These are phyloP conservation scores for Amia ocellicauda DNA, from an alignment of 2,113 vertebrate species.

Conservation along the genomic window DNA sequence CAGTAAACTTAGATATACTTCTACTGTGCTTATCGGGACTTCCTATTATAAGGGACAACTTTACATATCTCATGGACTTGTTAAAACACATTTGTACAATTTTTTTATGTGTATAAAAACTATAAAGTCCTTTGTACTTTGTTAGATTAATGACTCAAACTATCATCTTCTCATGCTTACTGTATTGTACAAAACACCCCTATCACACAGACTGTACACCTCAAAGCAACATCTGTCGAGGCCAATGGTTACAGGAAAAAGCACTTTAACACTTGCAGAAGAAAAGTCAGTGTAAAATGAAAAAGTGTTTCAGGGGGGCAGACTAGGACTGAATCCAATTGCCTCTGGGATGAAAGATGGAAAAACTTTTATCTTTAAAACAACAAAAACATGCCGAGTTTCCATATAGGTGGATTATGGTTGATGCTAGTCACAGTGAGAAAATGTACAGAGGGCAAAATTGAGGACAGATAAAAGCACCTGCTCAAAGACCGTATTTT, in stretches of 20 bases:
- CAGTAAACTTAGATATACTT: too few species aligned
- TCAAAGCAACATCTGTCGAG: slow-evolving; percentile 7
- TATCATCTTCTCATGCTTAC: background rate
- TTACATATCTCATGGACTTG: background rate
- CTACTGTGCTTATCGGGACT: too few species aligned
- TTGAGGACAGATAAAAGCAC: too few species aligned
- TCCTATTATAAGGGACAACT: too few species aligned
- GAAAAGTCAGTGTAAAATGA: background rate
- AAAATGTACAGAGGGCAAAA: background rate
- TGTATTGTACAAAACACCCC: background rate
- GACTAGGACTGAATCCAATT: background rate
- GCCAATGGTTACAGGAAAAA: background rate
- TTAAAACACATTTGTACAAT: slow-evolving; percentile 3
- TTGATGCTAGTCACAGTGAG: too few species aligned
- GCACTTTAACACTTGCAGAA: background rate
- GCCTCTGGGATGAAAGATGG: background rate
- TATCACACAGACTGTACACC: background rate
- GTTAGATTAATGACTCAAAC: background rate
- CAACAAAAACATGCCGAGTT: background rate
- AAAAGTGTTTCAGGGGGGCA: background rate
- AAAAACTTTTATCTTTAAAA: slow-evolving; percentile 7
- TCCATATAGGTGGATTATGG: background rate
- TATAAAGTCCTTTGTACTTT: background rate
- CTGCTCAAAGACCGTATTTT: too few species aligned
- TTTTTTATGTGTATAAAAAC: background rate